These are phyloP conservation scores for Cantharis rustica DNA, from an alignment of 2,888 invertebrate species.

Conservation along the genomic window DNA sequence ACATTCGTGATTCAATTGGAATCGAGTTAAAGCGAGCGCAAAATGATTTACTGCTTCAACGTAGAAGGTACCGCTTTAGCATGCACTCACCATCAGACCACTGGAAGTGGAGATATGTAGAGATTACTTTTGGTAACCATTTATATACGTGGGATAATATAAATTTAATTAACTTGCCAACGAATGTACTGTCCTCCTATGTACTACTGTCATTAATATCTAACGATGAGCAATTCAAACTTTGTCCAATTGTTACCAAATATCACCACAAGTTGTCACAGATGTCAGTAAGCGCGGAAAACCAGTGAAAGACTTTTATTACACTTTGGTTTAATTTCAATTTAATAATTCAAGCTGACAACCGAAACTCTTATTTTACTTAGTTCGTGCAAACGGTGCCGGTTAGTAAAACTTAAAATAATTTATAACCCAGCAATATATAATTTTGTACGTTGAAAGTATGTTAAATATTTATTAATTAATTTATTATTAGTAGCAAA, in stretches of 20 bases:
- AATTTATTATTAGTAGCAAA: background rate
- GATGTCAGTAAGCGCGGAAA: slow-evolving; percentile 24
- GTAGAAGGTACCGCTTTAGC: slow-evolving; percentile 24
- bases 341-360: slow-evolving; percentile 18
- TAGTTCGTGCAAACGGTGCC: slow-evolving; percentile 6
- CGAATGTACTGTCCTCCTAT: slow-evolving; percentile 25
- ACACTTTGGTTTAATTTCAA: slow-evolving; percentile 16
- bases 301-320: slow-evolving; percentile 12
- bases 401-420: background rate
- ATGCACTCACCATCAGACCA: slow-evolving; percentile 22
- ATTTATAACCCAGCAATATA: background rate
- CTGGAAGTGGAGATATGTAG: slow-evolving; percentile 38
- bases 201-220: slow-evolving; percentile 17
- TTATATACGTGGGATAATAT: slow-evolving; percentile 45
- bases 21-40: slow-evolving; percentile 50
- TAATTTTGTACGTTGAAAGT: background rate
- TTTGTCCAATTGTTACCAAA: slow-evolving; percentile 12
- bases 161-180: slow-evolving; percentile 46
- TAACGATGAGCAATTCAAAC: slow-evolving; percentile 14
- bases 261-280: slow-evolving; percentile 15
- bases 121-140: slow-evolving; percentile 44
- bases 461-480: background rate
- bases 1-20: slow-evolving; percentile 51
- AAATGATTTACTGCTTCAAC: slow-evolving; percentile 45
- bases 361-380: slow-evolving; percentile 10